Evolutionary conservation across 2,888 invertebrate genomes (phyloP).

Genomic region (Epirrhoe alternata): DNA sequence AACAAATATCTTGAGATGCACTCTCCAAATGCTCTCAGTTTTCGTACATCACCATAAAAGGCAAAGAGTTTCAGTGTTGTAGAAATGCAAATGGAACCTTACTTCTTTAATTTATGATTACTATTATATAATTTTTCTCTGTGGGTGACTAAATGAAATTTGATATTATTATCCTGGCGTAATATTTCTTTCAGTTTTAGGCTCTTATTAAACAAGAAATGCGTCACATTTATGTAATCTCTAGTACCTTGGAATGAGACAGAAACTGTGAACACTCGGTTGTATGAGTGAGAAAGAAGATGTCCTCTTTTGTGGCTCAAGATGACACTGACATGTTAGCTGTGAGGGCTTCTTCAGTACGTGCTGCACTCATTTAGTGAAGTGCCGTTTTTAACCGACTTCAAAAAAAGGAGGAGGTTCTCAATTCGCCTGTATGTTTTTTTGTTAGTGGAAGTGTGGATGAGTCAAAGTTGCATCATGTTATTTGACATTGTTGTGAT

Average conservation of each 20-base stretch:
- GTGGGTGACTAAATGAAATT: too few species aligned
- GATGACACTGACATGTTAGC: constrained; percentile 47
- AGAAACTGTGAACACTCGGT: not conserved
- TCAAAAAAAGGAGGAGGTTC: too few species aligned
- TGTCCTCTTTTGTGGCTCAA: constrained; percentile 43
- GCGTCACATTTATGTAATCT: not conserved
- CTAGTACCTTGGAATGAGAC: not conserved
- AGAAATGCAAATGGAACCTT: constrained; percentile 3
- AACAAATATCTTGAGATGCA: constrained; percentile 28
- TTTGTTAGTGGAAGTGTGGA: constrained; percentile 10
- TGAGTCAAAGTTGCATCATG: not conserved
- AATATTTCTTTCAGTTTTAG: too few species aligned
- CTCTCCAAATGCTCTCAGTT: constrained; percentile 31
- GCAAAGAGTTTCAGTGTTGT: constrained; percentile 3
- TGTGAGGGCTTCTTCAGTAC: constrained; percentile 38
- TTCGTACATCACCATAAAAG: constrained; percentile 43
- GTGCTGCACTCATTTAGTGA: constrained; percentile 30
- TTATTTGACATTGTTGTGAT: too few species aligned
- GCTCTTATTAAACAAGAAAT: not conserved
- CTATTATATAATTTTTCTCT: too few species aligned
- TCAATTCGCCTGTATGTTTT: too few species aligned
- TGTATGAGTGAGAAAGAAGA: constrained; percentile 30
- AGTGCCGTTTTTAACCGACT: constrained; percentile 20
- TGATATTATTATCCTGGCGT: too few species aligned
- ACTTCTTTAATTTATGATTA: not conserved